A percentile compares a stretch with the other conserved stretches of the same genome.
Evolutionary conservation across 2,797 vertebrate genomes (phyloP).

Genomic region (Gymnothorax javanicus): DNA sequence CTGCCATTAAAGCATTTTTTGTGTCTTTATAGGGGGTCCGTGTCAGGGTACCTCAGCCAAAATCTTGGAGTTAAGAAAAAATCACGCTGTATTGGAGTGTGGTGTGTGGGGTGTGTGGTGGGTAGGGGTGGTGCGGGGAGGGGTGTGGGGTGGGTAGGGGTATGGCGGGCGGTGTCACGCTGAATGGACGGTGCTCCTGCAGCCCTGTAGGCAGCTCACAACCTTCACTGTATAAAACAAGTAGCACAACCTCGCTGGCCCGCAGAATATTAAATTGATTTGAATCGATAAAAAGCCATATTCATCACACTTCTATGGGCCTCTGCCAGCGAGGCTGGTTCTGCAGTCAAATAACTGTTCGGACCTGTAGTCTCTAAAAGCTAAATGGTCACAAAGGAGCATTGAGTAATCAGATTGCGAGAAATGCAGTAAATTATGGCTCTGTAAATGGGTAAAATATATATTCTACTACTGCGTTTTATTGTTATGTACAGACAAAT

Average conservation of each 20-base stretch:
- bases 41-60: conserved; percentile 45
- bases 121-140: conserved; percentile 21
- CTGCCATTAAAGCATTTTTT: conserved; percentile 63
- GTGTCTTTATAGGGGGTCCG: conserved; percentile 60
- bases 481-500: conserved; percentile 17
- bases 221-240: conserved; percentile 11
- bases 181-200: conserved; percentile 5
- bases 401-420: conserved; percentile 4
- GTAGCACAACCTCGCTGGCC: neutral
- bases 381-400: conserved; percentile 14
- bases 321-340: neutral
- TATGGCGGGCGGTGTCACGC: neutral
- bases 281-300: conserved; percentile 28
- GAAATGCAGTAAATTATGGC: conserved; percentile 54
- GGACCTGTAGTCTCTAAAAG: conserved; percentile 18
- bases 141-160: conserved; percentile 3
- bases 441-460: conserved; percentile 69
- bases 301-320: conserved; percentile 24
- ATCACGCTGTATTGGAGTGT: conserved; percentile 35
- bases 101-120: no score
- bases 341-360: neutral
- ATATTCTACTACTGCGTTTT: conserved; percentile 39
- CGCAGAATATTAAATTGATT: conserved; percentile 22
- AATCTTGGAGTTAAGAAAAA: conserved; percentile 55
- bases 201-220: neutral